phyloP scores from a whole-genome alignment of 2,888 invertebrate species.

The Seladonia tumulorum region DNA sequence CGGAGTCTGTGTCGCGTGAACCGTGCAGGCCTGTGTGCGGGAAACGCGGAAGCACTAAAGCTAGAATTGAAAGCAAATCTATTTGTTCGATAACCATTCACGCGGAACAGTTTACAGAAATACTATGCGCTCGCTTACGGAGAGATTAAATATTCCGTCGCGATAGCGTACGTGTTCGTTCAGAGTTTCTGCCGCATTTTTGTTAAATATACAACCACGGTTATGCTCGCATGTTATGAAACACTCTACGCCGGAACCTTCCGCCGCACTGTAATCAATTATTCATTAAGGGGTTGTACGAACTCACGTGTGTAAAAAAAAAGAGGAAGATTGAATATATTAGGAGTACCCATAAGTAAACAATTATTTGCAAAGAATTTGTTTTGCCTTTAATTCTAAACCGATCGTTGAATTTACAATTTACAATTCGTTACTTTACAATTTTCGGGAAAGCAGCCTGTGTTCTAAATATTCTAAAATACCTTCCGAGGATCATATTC shows the following conservation, averaged over 20 bases:
- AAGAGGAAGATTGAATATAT: no score
- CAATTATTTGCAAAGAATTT: no score
- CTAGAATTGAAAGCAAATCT: background rate
- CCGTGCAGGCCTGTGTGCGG: background rate
- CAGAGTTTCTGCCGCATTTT: background rate
- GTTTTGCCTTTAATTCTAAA: no score
- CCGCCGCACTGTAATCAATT: background rate
- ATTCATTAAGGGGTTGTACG: background rate
- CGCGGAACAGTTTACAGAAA: background rate
- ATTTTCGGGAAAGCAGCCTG: no score
- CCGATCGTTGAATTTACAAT: no score
- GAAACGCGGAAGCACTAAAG: background rate
- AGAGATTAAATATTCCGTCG: background rate
- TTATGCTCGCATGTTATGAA: background rate
- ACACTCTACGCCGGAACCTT: background rate
- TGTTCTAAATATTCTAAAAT: no score
- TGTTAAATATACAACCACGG: background rate
- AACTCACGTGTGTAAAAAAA: background rate
- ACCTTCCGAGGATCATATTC: no score
- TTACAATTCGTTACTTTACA: no score
- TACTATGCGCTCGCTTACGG: background rate
- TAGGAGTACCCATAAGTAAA: no score
- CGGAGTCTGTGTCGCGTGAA: background rate
- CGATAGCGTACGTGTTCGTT: background rate
- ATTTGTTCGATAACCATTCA: background rate